Evolutionary conservation across 2,797 vertebrate species (phyloP).

Genomic region (Manis javanica): DNA sequence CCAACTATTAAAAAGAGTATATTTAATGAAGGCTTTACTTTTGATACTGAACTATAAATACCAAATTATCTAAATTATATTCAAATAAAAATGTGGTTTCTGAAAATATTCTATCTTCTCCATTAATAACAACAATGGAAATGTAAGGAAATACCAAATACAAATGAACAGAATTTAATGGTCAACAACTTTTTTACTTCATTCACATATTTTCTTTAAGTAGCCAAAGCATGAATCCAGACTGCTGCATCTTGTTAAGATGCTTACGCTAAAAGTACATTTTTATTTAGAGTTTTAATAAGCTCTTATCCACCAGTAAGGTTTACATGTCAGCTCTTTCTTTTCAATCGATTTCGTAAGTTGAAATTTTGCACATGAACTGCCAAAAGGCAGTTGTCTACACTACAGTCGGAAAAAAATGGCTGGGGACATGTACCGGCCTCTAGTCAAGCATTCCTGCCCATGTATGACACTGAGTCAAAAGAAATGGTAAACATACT

Average conservation of each 20-base stretch:
- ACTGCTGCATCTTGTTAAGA: background rate
- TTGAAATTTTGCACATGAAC: background rate
- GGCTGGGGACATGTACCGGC: accelerated
- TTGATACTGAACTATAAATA: background rate
- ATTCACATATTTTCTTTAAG: background rate
- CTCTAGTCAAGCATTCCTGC: background rate
- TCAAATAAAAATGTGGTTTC: constrained; percentile 20
- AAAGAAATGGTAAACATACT: background rate
- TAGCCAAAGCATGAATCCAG: background rate
- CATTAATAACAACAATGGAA: background rate
- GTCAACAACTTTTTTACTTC: background rate
- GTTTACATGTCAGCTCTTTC: background rate
- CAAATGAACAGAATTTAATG: background rate
- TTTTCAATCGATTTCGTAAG: background rate
- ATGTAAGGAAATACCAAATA: background rate
- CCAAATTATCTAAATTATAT: background rate
- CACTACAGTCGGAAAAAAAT: background rate
- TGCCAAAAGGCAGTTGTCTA: background rate
- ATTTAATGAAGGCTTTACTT: background rate
- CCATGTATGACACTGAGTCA: background rate
- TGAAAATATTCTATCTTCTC: background rate
- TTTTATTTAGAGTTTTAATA: constrained; percentile 15
- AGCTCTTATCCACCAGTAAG: background rate
- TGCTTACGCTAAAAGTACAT: background rate
- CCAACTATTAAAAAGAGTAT: background rate